Percentiles rank a stretch among this genome's conserved stretches.
phyloP scores from a whole-genome alignment of 2,797 vertebrate genomes.

The Fringilla coelebs region DNA sequence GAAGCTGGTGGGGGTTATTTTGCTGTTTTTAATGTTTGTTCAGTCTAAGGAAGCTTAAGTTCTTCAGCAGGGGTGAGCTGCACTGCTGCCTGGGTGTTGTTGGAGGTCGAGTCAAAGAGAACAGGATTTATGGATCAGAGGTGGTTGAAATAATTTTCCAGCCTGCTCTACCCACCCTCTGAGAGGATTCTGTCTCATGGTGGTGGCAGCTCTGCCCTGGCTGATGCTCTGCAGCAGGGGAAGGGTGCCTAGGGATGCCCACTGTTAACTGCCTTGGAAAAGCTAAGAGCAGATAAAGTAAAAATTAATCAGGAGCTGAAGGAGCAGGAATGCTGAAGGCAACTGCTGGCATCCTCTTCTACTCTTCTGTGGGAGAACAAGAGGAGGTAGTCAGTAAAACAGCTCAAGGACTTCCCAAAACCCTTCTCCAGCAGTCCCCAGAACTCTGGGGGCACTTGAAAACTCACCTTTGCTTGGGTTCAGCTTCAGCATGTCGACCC shows the following conservation, averaged over 20 bases:
- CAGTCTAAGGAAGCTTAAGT: not conserved
- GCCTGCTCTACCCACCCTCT: not conserved
- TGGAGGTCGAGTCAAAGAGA: not conserved
- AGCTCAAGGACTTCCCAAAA: not conserved
- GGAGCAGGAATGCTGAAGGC: not conserved
- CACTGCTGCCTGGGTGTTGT: not conserved
- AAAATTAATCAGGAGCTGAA: not conserved
- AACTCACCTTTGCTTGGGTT: not conserved
- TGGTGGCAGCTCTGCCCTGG: not conserved
- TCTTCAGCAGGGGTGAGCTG: not conserved
- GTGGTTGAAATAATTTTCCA: rapidly evolving
- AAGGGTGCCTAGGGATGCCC: not conserved
- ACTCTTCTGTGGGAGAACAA: not conserved
- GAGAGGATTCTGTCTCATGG: not conserved
- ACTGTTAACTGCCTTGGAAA: not conserved
- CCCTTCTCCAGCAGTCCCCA: not conserved
- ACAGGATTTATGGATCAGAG: not conserved
- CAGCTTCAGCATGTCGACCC: constrained; percentile 41
- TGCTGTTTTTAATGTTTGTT: not conserved
- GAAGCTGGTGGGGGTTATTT: constrained; percentile 5
- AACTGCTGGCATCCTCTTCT: not conserved
- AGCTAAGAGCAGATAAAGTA: not conserved
- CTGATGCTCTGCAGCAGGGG: not conserved
- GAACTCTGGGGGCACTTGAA: not conserved
- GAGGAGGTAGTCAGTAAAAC: not conserved